Percentiles rank a stretch among this genome's conserved stretches.
Conservation (phyloP, 2,888 invertebrate genomes). For the Cephus sareptanus region DNA sequence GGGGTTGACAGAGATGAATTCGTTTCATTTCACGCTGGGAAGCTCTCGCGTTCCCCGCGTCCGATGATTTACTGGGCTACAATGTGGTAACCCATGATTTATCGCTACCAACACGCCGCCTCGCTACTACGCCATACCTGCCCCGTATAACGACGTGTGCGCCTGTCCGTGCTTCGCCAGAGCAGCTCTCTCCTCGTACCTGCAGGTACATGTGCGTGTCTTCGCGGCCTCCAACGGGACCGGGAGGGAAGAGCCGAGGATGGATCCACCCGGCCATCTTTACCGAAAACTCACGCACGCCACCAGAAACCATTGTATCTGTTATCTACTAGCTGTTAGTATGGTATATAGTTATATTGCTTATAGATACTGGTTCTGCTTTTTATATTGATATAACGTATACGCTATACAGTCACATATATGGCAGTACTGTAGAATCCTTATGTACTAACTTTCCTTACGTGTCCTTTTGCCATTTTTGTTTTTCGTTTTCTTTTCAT, state of each 20-base stretch:
- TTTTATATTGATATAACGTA: neutral
- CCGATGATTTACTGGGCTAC: conserved; percentile 76
- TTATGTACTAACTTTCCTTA: neutral
- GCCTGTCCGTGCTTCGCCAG: conserved; percentile 51
- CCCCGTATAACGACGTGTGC: conserved; percentile 53
- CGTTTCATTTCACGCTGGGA: conserved; percentile 68
- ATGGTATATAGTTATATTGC: neutral
- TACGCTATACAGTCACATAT: neutral
- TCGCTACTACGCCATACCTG: conserved; percentile 67
- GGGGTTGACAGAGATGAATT: conserved; percentile 68
- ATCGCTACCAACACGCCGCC: conserved; percentile 72
- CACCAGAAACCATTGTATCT: neutral
- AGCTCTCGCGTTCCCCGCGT: conserved; percentile 67
- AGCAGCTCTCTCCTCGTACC: conserved; percentile 36
- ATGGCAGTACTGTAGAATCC: neutral
- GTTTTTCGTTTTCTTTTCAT: neutral
- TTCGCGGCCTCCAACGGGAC: conserved; percentile 5
- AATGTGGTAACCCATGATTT: conserved; percentile 79
- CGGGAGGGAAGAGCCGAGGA: neutral
- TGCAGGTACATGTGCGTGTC: conserved; percentile 11
- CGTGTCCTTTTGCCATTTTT: neutral
- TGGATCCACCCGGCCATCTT: neutral
- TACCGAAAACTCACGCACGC: conserved; percentile 3
- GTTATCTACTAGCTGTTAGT: neutral
- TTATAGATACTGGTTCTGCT: neutral